Percentiles rank a stretch among this genome's conserved stretches.
phyloP scores from a whole-genome alignment of 2,797 vertebrate species.

The Crenuchus spilurus region DNA sequence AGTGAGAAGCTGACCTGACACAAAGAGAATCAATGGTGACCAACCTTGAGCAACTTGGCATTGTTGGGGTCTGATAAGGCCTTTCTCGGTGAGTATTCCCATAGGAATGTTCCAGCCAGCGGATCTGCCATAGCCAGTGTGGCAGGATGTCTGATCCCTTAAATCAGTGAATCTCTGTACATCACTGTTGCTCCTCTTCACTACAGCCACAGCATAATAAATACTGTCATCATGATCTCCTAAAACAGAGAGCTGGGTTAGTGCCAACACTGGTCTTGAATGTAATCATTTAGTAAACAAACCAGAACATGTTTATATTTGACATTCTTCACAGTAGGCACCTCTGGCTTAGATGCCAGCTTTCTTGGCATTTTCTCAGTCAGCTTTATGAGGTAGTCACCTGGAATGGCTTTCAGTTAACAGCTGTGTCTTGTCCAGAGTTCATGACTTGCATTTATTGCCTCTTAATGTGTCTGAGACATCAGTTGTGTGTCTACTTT shows the following conservation, averaged over 20 bases:
- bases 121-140: conserved; percentile 82
- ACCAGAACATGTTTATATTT: too few relatives aligned
- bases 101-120: conserved; percentile 90
- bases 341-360: too few relatives aligned
- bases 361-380: too few relatives aligned
- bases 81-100: conserved; percentile 74
- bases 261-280: too few relatives aligned
- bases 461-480: too few relatives aligned
- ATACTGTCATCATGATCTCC: conserved; percentile 73
- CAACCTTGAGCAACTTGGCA: conserved; percentile 81
- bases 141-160: conserved; percentile 85
- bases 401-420: too few relatives aligned
- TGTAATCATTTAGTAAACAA: too few relatives aligned
- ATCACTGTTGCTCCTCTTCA: conserved; percentile 74
- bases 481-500: too few relatives aligned
- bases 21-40: conserved; percentile 8
- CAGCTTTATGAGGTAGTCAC: too few relatives aligned
- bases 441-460: too few relatives aligned
- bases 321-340: too few relatives aligned
- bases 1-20: not conserved
- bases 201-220: conserved; percentile 89
- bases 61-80: conserved; percentile 70
- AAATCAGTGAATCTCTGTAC: conserved; percentile 83
- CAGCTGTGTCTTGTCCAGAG: too few relatives aligned
- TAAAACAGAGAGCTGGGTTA: conserved; percentile 66